These are phyloP conservation scores for Pseudomyrmex flavicornis DNA, from an alignment of 1,140 invertebrate species.

Conservation along the genomic window DNA sequence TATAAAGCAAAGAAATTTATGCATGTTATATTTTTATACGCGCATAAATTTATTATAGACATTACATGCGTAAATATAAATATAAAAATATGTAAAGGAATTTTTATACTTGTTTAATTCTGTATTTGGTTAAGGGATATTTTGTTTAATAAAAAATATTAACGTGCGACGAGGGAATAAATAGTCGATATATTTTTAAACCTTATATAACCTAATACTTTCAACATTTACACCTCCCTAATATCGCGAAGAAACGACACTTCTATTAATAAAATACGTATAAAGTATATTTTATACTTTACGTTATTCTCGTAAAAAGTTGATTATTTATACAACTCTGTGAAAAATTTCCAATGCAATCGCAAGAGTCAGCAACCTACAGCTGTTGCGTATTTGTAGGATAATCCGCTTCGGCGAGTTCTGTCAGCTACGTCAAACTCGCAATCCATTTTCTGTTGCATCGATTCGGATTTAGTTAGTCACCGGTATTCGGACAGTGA, in stretches of 20 bases:
- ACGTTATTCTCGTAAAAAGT: too few species aligned
- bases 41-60: background rate
- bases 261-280: too few species aligned
- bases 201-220: too few species aligned
- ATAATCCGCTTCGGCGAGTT: slow-evolving; percentile 53
- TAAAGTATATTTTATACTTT: too few species aligned
- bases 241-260: too few species aligned
- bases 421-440: slow-evolving; percentile 55
- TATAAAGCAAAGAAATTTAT: slow-evolving; percentile 39
- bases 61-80: background rate
- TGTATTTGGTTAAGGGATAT: too few species aligned
- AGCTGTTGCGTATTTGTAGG: slow-evolving; percentile 35
- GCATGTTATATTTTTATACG: slow-evolving; percentile 4
- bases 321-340: background rate
- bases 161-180: too few species aligned
- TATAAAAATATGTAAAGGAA: too few species aligned
- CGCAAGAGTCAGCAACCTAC: slow-evolving; percentile 34
- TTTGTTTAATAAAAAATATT: too few species aligned
- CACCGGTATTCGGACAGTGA: slow-evolving; percentile 53
- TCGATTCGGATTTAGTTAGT: slow-evolving; percentile 62
- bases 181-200: too few species aligned
- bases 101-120: too few species aligned
- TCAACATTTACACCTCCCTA: too few species aligned
- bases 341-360: slow-evolving; percentile 40
- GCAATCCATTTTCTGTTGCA: slow-evolving; percentile 60